phyloP scores from a whole-genome alignment of 2,888 invertebrate genomes.

The Drosophila paramelanica region DNA sequence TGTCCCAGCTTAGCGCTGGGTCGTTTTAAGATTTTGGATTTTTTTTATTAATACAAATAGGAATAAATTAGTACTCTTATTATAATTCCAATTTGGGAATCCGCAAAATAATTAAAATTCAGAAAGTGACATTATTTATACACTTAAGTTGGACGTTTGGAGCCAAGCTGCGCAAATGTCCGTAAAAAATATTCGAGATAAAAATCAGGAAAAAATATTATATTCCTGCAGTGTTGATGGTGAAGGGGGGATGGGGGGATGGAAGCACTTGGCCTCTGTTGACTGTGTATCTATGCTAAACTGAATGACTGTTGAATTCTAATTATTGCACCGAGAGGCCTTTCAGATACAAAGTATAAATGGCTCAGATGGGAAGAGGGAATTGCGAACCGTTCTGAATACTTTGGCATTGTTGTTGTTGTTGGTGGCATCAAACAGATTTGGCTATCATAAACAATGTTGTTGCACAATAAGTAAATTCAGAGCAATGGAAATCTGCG shows the following conservation, averaged over 20 bases:
- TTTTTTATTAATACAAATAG: not conserved
- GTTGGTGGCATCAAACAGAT: constrained; percentile 53
- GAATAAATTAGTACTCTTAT: constrained; percentile 12
- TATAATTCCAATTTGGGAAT: not conserved
- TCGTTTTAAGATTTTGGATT: not conserved
- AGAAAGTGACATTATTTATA: constrained; percentile 48
- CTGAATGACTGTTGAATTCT: constrained; percentile 55
- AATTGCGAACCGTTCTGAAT: constrained; percentile 28
- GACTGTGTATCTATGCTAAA: constrained; percentile 2
- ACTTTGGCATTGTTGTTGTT: constrained; percentile 3
- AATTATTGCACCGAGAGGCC: constrained; percentile 37
- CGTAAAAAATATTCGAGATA: constrained; percentile 32
- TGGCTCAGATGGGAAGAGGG: constrained; percentile 10
- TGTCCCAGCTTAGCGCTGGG: not conserved
- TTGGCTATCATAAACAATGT: constrained; percentile 48
- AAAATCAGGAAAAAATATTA: constrained; percentile 70
- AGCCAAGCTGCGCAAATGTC: constrained; percentile 12
- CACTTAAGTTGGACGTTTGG: constrained; percentile 35
- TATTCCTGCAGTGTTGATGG: constrained; percentile 36
- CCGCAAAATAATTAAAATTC: constrained; percentile 36
- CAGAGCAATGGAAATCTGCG: constrained; percentile 68
- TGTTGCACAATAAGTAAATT: constrained; percentile 46
- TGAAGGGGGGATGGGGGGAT: not conserved
- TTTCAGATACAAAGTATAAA: constrained; percentile 15
- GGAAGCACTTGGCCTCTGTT: not conserved